Conservation (phyloP, 1,140 invertebrate species). For the Coelopa frigida region DNA sequence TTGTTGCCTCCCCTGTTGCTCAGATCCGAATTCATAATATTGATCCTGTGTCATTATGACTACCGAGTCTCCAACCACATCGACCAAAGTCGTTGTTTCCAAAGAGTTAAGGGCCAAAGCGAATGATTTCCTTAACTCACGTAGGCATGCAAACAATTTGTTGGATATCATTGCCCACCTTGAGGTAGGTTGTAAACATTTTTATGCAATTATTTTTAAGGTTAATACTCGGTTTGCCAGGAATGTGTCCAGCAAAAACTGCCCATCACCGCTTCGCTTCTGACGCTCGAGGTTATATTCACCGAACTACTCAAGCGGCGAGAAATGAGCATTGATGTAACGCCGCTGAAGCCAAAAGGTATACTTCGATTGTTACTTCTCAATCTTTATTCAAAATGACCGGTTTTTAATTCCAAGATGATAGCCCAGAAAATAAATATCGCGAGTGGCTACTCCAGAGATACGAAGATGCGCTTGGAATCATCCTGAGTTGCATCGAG, state of each 20-base stretch:
- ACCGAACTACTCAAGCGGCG: constrained; percentile 56
- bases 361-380: constrained; percentile 5
- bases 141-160: constrained; percentile 56
- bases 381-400: not conserved
- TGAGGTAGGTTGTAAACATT: constrained; percentile 47
- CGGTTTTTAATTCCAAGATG: constrained; percentile 38
- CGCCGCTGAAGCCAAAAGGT: constrained; percentile 50
- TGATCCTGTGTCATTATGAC: too few relatives aligned
- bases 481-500: constrained; percentile 50
- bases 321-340: constrained; percentile 52
- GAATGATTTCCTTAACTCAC: constrained; percentile 57
- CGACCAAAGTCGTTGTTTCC: too few relatives aligned
- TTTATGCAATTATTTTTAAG: constrained; percentile 11
- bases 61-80: too few relatives aligned
- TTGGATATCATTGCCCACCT: constrained; percentile 57
- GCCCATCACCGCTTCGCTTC: constrained; percentile 47
- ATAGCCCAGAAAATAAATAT: constrained; percentile 53
- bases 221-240: constrained; percentile 25
- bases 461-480: constrained; percentile 53
- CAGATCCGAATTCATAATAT: too few relatives aligned
- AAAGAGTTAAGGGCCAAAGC: constrained; percentile 54
- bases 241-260: constrained; percentile 47
- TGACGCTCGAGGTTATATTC: constrained; percentile 63
- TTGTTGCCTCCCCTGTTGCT: too few relatives aligned
- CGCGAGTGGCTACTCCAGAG: constrained; percentile 53